Percentiles rank a stretch among this genome's conserved stretches.
Conservation (phyloP, 1,140 invertebrate species). For the Brachionus manjavacas region DNA sequence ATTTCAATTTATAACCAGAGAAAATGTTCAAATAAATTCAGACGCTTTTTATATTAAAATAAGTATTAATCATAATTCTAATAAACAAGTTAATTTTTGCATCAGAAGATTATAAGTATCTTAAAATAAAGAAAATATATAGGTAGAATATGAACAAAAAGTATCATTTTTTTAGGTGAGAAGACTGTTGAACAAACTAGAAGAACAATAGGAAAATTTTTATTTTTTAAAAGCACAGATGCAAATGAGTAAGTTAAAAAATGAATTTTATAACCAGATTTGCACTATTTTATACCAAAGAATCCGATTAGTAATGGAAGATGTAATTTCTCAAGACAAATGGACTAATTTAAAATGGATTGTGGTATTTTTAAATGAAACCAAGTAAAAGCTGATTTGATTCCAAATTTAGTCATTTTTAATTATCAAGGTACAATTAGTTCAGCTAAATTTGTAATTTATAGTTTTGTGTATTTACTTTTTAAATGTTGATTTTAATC, state of each 20-base stretch:
- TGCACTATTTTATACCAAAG: neutral
- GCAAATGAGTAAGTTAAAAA: neutral
- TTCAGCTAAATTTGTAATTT: neutral
- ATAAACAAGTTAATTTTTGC: slow-evolving; percentile 1
- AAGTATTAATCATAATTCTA: neutral
- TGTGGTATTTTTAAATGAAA: neutral
- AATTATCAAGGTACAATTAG: neutral
- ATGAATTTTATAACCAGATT: neutral
- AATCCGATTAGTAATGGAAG: neutral
- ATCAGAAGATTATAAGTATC: neutral
- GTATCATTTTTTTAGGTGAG: neutral
- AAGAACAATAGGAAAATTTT: neutral
- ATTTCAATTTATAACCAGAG: neutral
- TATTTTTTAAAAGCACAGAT: neutral
- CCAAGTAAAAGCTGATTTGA: neutral
- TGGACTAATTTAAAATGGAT: neutral
- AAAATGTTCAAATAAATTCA: neutral
- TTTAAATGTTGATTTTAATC: slow-evolving; percentile 6
- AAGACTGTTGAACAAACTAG: neutral
- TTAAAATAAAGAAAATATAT: neutral
- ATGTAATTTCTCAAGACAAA: neutral
- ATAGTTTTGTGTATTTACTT: neutral
- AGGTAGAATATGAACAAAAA: neutral
- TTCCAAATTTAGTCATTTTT: neutral
- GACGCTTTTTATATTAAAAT: neutral